A percentile compares a stretch with the other conserved stretches of the same genome.
phyloP scores from a whole-genome alignment of 1,140 invertebrate genomes.

The Hypothenemus hampei region DNA sequence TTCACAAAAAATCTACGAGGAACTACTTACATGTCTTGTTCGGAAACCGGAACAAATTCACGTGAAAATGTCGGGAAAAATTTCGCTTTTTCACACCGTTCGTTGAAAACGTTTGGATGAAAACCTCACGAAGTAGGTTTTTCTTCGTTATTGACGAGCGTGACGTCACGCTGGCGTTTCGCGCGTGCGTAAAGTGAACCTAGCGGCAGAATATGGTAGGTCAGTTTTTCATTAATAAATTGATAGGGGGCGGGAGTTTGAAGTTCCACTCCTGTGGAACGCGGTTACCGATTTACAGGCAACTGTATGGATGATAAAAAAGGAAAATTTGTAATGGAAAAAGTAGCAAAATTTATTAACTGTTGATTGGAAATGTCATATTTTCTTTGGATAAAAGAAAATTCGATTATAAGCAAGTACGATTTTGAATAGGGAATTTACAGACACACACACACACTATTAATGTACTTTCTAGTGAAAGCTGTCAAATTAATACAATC shows the following conservation, averaged over 20 bases:
- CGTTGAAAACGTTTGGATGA: no score
- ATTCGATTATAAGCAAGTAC: no score
- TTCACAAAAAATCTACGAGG: not conserved
- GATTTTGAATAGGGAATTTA: no score
- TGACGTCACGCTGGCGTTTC: slow-evolving; percentile 38
- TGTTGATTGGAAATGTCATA: no score
- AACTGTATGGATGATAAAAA: not conserved
- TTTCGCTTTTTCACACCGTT: slow-evolving; percentile 17
- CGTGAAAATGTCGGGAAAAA: slow-evolving; percentile 21
- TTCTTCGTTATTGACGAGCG: slow-evolving; percentile 33
- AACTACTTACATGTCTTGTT: slow-evolving; percentile 33
- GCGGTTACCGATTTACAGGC: slow-evolving; percentile 2
- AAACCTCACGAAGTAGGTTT: slow-evolving; percentile 19
- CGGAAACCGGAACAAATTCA: slow-evolving; percentile 17
- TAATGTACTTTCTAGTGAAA: no score
- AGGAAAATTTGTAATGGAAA: no score
- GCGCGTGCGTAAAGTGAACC: slow-evolving; percentile 25
- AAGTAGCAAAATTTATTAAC: no score
- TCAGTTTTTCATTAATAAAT: slow-evolving; percentile 29
- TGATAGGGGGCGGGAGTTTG: slow-evolving; percentile 12
- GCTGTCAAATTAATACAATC: no score
- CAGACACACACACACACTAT: no score
- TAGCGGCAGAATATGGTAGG: slow-evolving; percentile 18
- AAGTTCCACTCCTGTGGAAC: not conserved
- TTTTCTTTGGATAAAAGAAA: no score